These are phyloP conservation scores for Antennarius maculatus DNA, from an alignment of 2,797 vertebrate species.

Conservation along the genomic window DNA sequence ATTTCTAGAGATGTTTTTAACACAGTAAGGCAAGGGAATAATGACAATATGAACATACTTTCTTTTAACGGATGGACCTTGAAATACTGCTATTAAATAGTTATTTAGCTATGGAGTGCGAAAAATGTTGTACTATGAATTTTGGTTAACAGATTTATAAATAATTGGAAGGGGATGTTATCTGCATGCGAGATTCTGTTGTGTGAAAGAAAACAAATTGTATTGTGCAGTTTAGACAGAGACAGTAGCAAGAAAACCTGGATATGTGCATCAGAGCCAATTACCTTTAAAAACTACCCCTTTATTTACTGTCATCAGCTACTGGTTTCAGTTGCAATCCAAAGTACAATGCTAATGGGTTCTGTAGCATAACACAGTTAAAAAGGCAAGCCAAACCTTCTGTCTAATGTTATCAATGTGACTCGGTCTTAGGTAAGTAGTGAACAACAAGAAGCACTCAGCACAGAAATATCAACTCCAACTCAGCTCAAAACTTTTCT, in stretches of 20 bases:
- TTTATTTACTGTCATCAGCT: slow-evolving; percentile 4
- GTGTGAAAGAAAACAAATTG: slow-evolving; percentile 2
- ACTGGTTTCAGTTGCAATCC: background rate
- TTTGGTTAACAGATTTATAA: background rate
- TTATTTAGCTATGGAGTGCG: slow-evolving; percentile 3
- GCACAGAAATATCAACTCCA: background rate
- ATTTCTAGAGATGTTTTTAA: slow-evolving; percentile 5
- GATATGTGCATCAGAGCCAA: slow-evolving; percentile 2
- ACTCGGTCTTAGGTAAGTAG: slow-evolving; percentile 9
- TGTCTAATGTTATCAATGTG: background rate
- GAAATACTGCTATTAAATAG: background rate
- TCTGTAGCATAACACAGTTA: background rate
- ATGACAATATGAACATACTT: slow-evolving; percentile 16
- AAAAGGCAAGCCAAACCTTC: background rate
- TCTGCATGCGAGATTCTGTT: slow-evolving; percentile 2
- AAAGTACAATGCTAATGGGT: slow-evolving; percentile 3
- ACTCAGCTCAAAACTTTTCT: slow-evolving; percentile 15
- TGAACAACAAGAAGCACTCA: slow-evolving; percentile 21
- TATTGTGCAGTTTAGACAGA: slow-evolving; percentile 11
- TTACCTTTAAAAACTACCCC: slow-evolving; percentile 8
- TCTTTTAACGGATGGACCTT: slow-evolving; percentile 17
- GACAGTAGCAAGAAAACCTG: background rate
- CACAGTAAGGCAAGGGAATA: slow-evolving; percentile 1
- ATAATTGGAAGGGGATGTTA: background rate
- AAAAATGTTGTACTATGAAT: slow-evolving; percentile 4